These are phyloP conservation scores for Hylaeus volcanicus DNA, from an alignment of 1,140 invertebrate genomes.

Conservation along the genomic window DNA sequence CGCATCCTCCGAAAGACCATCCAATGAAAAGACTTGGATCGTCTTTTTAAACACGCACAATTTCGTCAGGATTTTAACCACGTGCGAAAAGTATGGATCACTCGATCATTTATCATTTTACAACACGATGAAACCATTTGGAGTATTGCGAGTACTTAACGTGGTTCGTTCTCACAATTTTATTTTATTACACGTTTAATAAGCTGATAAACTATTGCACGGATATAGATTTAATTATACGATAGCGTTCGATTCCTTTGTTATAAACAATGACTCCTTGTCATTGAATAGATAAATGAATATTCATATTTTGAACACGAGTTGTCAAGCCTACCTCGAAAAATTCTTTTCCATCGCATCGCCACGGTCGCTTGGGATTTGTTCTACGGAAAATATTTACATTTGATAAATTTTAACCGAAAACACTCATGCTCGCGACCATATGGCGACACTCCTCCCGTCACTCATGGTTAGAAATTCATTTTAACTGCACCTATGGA, in stretches of 20 bases:
- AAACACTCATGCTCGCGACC: constrained; percentile 53
- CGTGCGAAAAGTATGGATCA: no score
- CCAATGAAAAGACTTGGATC: background rate
- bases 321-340: constrained; percentile 32
- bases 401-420: constrained; percentile 59
- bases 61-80: no score
- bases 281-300: background rate
- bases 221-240: background rate
- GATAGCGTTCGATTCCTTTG: background rate
- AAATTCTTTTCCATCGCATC: constrained; percentile 42
- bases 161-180: background rate
- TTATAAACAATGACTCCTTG: background rate
- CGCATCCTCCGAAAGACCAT: background rate
- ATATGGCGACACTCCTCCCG: constrained; percentile 44
- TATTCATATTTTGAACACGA: background rate
- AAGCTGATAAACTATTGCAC: background rate
- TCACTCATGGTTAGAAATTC: constrained; percentile 52
- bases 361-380: constrained; percentile 16
- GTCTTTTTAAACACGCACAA: no score
- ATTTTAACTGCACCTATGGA: constrained; percentile 51
- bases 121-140: background rate
- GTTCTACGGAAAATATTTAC: constrained; percentile 62
- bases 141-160: no score
- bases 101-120: background rate
- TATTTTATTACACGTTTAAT: background rate